Conservation (phyloP, 2,797 vertebrate genomes). For the Strix occidentalis region DNA sequence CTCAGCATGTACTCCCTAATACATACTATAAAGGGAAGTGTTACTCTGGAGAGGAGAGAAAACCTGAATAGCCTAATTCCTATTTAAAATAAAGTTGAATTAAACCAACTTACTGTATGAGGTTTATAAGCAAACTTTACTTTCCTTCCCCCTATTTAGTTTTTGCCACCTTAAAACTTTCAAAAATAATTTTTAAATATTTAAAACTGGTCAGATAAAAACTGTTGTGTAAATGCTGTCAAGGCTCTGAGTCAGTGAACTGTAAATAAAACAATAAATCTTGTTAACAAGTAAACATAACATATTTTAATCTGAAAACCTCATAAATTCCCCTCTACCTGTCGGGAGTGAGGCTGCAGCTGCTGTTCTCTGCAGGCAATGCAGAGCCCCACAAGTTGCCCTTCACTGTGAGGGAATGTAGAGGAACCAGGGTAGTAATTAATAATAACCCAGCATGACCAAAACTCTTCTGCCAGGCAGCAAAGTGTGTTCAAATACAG, state of each 20-base stretch:
- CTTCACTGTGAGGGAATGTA: neutral
- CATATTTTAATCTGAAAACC: neutral
- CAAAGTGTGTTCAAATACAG: neutral
- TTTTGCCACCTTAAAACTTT: neutral
- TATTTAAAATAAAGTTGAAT: neutral
- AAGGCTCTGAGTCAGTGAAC: neutral
- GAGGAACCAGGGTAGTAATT: slow-evolving; percentile 3
- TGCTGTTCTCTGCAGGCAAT: slow-evolving; percentile 13
- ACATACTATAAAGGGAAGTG: accelerated
- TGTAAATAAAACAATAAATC: slow-evolving; percentile 58
- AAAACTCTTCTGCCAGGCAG: neutral
- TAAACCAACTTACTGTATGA: neutral
- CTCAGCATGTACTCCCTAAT: accelerated
- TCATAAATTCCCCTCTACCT: slow-evolving; percentile 2
- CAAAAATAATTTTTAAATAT: slow-evolving; percentile 9
- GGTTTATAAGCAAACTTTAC: neutral
- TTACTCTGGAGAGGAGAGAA: neutral
- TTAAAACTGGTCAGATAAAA: slow-evolving; percentile 23
- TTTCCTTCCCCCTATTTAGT: neutral
- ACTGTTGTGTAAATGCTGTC: neutral
- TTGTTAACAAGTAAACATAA: slow-evolving; percentile 48
- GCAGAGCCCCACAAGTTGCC: neutral
- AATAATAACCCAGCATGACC: neutral
- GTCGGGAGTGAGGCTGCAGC: neutral
- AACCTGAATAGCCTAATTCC: too few species aligned